These are phyloP conservation scores for Tricholauxania praeusta DNA, from an alignment of 2,888 invertebrate species.

Conservation along the genomic window DNA sequence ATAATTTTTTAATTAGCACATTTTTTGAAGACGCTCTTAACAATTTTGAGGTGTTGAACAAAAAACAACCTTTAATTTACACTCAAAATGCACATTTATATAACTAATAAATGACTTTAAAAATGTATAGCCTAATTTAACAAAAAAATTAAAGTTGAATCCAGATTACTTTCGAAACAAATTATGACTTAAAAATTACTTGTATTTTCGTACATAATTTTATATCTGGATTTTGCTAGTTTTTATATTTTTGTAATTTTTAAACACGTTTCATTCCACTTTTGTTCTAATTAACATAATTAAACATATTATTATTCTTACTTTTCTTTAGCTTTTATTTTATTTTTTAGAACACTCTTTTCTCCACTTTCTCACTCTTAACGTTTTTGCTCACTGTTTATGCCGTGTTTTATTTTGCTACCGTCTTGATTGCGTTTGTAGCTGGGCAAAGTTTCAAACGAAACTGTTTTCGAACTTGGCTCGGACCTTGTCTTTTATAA, in stretches of 20 bases:
- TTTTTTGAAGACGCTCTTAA: no score
- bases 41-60: no score
- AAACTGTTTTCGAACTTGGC: conserved; percentile 58
- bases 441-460: conserved; percentile 53
- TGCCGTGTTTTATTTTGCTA: conserved; percentile 10
- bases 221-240: not conserved
- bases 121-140: no score
- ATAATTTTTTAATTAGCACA: no score
- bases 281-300: not conserved
- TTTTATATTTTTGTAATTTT: not conserved
- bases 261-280: not conserved
- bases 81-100: no score
- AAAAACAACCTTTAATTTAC: no score
- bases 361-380: conserved; percentile 13
- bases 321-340: not conserved
- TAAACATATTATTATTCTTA: not conserved
- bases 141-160: no score
- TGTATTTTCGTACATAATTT: no score
- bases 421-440: conserved; percentile 38
- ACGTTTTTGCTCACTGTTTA: conserved; percentile 4
- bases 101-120: no score
- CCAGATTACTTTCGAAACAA: no score
- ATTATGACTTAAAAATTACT: no score
- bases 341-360: not conserved
- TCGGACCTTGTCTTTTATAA: conserved; percentile 60